Evolutionary conservation across 2,888 invertebrate genomes (phyloP), one percentile per base, ranked within the genome.

Genomic region (Mythimna ferrago): DNA sequence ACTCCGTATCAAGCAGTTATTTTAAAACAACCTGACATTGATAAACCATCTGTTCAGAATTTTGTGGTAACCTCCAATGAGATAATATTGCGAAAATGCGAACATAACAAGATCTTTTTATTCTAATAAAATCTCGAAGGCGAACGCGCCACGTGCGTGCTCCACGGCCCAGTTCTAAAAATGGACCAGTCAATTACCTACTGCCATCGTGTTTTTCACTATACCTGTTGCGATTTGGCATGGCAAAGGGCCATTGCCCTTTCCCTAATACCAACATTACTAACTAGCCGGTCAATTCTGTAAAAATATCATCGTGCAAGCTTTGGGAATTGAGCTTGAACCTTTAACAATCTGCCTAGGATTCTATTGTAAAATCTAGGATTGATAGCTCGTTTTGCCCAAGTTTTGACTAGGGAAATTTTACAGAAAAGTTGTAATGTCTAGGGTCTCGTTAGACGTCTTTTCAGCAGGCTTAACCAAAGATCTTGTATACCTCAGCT

Each of bases 161-260:
- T 73, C 72, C 65, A 69, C 61, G 64, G 78, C 80, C 66, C 64
- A 9, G 19, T 32, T 73, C 67, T 86, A 85, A 73, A 56, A 71
- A 70, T 78, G 76, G 72, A 54, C 60, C 57, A 66, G 60, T 74
- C 73, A 73, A 80, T 72, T 77, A 73, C 77, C 77, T 69, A 76
- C 54, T 75, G 66, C 69, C 65, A 73, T 63, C 51, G 74, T 70
- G 72, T 64, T 69, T 81, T 82, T 73, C 53, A 60, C 21, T 48
- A 38, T 6, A 38, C 11, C 6, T 35, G 38, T 16, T 61, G 61
- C 21, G 21, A 41, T 41, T 61, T 61, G 38, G 60, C 38, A 11
- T 60, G 38, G n/a, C 11, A 38, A n/a, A 38, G 41, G 41, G 41
- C n/a, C n/a, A 61, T 41, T 61, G 61, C 14, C 61, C 61, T 61